Evolutionary conservation across 2,888 invertebrate species (phyloP).

Genomic region (Cantharis nigra): DNA sequence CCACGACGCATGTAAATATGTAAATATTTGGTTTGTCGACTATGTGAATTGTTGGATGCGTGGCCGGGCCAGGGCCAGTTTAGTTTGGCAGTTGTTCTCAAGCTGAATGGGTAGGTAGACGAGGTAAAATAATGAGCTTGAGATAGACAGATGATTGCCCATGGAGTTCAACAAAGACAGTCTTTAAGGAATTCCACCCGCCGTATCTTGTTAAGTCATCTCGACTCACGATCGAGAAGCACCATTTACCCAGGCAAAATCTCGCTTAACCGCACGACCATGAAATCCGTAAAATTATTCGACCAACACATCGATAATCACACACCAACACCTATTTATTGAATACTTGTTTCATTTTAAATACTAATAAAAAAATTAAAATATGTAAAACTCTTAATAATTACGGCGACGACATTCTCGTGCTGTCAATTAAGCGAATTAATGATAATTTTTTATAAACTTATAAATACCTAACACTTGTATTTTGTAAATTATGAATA

Average conservation of each 20-base stretch:
- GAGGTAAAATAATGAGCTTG: conserved; percentile 56
- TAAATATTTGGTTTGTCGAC: conserved; percentile 49
- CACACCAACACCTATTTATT: conserved; percentile 5
- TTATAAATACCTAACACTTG: background rate
- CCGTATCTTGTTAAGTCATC: conserved; percentile 57
- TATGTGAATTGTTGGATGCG: conserved; percentile 30
- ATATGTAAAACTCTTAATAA: background rate
- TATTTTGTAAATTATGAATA: background rate
- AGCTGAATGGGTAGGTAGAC: conserved; percentile 50
- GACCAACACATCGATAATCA: conserved; percentile 15
- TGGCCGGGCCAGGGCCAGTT: conserved; percentile 41
- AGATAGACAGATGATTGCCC: conserved; percentile 39
- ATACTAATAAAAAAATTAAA: background rate
- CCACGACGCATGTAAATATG: conserved; percentile 43
- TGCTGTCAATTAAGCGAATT: background rate
- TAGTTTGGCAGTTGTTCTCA: conserved; percentile 50
- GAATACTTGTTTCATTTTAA: background rate
- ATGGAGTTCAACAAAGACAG: conserved; percentile 42
- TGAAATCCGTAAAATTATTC: conserved; percentile 25
- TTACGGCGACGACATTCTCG: background rate
- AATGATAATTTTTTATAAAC: background rate
- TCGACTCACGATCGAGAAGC: conserved; percentile 47
- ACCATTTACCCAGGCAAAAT: conserved; percentile 30
- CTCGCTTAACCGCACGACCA: conserved; percentile 17
- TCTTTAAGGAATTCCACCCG: conserved; percentile 53